phyloP scores from a whole-genome alignment of 2,797 vertebrate genomes.

The Neoniphon sammara region DNA sequence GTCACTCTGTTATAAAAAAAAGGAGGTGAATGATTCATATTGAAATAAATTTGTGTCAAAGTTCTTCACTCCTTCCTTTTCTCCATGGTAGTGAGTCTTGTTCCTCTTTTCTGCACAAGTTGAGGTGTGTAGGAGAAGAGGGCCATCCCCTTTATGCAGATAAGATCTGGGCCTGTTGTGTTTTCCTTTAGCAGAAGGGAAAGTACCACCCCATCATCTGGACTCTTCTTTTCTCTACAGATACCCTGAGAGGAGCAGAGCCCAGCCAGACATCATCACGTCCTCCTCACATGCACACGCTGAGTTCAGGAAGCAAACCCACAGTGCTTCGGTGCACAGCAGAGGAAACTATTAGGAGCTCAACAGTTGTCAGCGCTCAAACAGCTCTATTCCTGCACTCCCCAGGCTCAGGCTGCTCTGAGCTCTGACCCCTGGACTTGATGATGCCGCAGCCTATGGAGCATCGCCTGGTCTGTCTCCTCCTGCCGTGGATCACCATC shows the following conservation, averaged over 20 bases:
- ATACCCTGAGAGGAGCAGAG: slow-evolving; percentile 34
- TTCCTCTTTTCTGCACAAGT: slow-evolving; percentile 57
- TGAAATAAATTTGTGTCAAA: neutral
- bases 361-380: slow-evolving; percentile 40
- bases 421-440: slow-evolving; percentile 29
- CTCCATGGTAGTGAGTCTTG: slow-evolving; percentile 35
- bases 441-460: slow-evolving; percentile 71
- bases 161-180: slow-evolving; percentile 23
- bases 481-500: slow-evolving; percentile 76
- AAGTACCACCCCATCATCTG: slow-evolving; percentile 72
- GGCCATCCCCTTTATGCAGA: slow-evolving; percentile 65
- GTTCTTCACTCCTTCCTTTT: slow-evolving; percentile 34
- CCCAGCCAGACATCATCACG: slow-evolving; percentile 48
- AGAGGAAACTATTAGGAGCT: slow-evolving; percentile 71
- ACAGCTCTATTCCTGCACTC: slow-evolving; percentile 53
- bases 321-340: slow-evolving; percentile 54
- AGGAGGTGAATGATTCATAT: slow-evolving; percentile 41
- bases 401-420: slow-evolving; percentile 39
- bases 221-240: slow-evolving; percentile 50
- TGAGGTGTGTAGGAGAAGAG: slow-evolving; percentile 49
- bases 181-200: slow-evolving; percentile 58
- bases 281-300: slow-evolving; percentile 55
- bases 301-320: slow-evolving; percentile 74
- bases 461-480: slow-evolving; percentile 56
- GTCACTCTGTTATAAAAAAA: neutral